phyloP scores from a whole-genome alignment of 35 echinoderm and acorn worm species.

The Patiria miniata region DNA sequence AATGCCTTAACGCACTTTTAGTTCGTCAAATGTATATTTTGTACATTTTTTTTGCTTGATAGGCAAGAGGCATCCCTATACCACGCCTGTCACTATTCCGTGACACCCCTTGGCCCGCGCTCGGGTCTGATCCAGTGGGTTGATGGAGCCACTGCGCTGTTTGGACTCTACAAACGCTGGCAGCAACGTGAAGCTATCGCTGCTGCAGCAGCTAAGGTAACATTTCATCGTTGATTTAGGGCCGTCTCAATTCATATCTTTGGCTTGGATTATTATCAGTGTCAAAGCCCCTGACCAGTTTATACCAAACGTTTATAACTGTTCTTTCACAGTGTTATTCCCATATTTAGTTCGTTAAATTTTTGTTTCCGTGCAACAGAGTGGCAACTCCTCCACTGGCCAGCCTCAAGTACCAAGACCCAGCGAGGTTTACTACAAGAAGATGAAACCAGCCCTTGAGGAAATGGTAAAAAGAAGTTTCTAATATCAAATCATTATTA shows the following conservation, averaged over 20 bases:
- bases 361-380: background rate
- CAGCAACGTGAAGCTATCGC: slow-evolving; percentile 91
- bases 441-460: slow-evolving; percentile 86
- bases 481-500: background rate
- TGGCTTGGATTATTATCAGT: too few relatives aligned
- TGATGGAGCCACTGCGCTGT: slow-evolving; percentile 88
- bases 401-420: slow-evolving; percentile 71
- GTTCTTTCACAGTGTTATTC: too few relatives aligned
- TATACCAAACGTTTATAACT: too few relatives aligned
- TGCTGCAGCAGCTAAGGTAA: slow-evolving; percentile 68
- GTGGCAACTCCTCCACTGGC: background rate
- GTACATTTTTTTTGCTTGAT: slow-evolving; percentile 11
- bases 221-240: too few relatives aligned
- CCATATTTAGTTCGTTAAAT: too few relatives aligned
- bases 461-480: slow-evolving; percentile 57
- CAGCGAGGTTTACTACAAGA: slow-evolving; percentile 96
- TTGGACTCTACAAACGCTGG: slow-evolving; percentile 98
- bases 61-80: slow-evolving; percentile 87
- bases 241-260: too few relatives aligned
- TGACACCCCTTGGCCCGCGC: slow-evolving; percentile 92
- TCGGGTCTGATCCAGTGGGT: slow-evolving; percentile 99
- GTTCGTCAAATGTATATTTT: background rate
- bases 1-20: background rate
- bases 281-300: too few relatives aligned
- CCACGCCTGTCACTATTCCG: slow-evolving; percentile 97